Percentiles rank a stretch among this genome's conserved stretches.
Conservation (phyloP, 2,113 vertebrate genomes). For the Redunca redunca region DNA sequence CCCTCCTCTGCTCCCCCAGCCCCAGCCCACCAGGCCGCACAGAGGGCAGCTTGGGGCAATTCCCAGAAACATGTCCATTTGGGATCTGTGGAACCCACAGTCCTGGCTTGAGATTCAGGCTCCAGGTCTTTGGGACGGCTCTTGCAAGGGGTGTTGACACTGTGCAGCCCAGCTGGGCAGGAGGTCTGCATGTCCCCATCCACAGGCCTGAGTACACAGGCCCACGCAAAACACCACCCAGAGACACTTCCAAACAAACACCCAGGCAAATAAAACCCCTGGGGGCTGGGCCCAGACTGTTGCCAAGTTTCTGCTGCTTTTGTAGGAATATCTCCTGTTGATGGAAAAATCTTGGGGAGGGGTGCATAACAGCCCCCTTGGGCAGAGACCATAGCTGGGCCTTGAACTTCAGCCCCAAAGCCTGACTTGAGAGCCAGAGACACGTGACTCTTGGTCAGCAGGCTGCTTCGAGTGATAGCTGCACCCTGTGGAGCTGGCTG, state of each 20-base stretch:
- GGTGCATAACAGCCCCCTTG: fast-evolving
- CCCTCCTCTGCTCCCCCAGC: too few species aligned
- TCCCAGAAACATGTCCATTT: not conserved
- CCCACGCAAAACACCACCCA: constrained; percentile 69
- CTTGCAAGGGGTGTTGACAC: not conserved
- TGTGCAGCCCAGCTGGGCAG: not conserved
- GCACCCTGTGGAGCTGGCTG: not conserved
- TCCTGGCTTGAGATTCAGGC: not conserved
- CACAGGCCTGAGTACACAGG: constrained; percentile 67
- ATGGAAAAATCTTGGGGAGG: not conserved
- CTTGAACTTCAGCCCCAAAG: not conserved
- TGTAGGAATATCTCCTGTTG: not conserved
- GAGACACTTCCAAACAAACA: constrained; percentile 74
- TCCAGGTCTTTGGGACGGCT: not conserved
- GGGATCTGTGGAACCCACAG: not conserved
- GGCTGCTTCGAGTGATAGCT: not conserved
- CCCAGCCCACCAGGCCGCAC: not conserved
- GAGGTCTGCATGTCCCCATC: not conserved
- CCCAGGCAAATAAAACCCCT: constrained; percentile 49
- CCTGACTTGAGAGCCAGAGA: not conserved
- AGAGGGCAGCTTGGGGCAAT: not conserved
- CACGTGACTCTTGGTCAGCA: not conserved
- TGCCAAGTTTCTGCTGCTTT: constrained; percentile 24
- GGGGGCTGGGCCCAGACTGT: constrained; percentile 51
- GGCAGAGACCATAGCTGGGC: not conserved